These are phyloP conservation scores for Phaethon lepturus DNA, from an alignment of 2,113 vertebrate species.

Conservation along the genomic window DNA sequence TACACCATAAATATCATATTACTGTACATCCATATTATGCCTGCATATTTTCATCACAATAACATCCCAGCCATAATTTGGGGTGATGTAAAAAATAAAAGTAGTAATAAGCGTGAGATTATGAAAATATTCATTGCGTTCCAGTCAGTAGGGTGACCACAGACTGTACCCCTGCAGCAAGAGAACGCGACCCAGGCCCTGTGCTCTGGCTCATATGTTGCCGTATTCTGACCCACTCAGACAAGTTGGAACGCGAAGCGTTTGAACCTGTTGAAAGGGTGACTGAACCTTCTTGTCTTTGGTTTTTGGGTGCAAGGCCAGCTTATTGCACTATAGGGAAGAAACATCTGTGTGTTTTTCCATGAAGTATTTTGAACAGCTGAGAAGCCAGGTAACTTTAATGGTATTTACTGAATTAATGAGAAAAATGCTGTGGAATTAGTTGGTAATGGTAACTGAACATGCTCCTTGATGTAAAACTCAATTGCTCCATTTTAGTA, in stretches of 20 bases:
- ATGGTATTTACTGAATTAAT: background rate
- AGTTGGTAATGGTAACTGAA: background rate
- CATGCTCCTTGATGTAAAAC: background rate
- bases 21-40: background rate
- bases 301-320: background rate
- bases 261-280: background rate
- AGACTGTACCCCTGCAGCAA: rapidly evolving
- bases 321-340: background rate
- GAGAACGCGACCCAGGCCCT: background rate
- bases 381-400: background rate
- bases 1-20: background rate
- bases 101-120: background rate
- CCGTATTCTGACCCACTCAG: background rate
- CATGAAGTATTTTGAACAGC: background rate
- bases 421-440: background rate
- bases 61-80: background rate
- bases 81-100: background rate
- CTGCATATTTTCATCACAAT: background rate
- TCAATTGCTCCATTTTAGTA: background rate
- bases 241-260: background rate
- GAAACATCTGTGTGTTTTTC: background rate
- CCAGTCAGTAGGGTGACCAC: background rate
- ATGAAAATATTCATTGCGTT: background rate
- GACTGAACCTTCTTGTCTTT: background rate
- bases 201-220: rapidly evolving